phyloP scores from a whole-genome alignment of 2,888 invertebrate genomes.

The Meteorus colon region DNA sequence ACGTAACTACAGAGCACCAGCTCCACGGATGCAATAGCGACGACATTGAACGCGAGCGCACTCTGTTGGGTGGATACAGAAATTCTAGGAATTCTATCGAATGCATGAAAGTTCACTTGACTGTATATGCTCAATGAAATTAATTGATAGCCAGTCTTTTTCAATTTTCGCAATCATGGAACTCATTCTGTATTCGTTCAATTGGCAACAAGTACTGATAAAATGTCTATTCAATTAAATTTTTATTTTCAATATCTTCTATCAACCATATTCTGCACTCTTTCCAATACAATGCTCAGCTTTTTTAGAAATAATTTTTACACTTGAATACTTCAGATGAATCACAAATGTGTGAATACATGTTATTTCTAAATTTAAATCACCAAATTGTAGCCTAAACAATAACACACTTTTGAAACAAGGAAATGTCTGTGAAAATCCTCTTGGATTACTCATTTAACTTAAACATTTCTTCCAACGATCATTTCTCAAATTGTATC shows the following conservation, averaged over 20 bases:
- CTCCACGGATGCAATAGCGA: constrained; percentile 21
- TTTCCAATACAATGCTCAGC: neutral
- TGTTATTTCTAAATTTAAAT: constrained; percentile 35
- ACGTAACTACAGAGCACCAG: constrained; percentile 34
- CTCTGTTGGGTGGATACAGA: constrained; percentile 39
- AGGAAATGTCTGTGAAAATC: neutral
- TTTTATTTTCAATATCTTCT: neutral
- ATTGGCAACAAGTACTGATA: neutral
- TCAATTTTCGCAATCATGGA: neutral
- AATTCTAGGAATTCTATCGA: neutral
- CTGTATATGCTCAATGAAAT: neutral
- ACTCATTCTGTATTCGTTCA: neutral
- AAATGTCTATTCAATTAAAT: neutral
- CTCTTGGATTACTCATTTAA: neutral
- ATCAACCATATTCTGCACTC: neutral
- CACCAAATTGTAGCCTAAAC: constrained; percentile 45
- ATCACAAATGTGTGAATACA: neutral
- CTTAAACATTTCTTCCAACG: neutral
- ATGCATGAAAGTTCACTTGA: neutral
- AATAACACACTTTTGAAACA: constrained; percentile 43
- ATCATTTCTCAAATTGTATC: neutral
- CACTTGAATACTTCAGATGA: constrained; percentile 3
- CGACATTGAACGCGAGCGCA: neutral
- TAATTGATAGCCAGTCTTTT: constrained; percentile 5
- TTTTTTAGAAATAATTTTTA: neutral